phyloP scores from a whole-genome alignment of 2,888 invertebrate species.

The Biston stratarius region DNA sequence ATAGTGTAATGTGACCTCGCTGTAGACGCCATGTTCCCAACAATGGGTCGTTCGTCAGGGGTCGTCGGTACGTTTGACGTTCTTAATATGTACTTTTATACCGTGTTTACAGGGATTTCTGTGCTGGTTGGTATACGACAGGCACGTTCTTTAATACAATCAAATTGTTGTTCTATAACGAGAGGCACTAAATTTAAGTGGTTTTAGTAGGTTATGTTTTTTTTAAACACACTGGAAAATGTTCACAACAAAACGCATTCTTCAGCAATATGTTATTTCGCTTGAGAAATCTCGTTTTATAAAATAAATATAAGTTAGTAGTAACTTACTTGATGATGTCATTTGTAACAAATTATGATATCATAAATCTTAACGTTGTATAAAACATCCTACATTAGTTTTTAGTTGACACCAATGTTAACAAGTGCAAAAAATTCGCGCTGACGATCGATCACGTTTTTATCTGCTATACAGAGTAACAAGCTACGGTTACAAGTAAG shows the following conservation, averaged over 20 bases:
- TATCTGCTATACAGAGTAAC: constrained; percentile 2
- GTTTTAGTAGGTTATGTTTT: background rate
- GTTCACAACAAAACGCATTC: too few relatives aligned
- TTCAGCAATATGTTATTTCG: too few relatives aligned
- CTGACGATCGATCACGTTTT: constrained; percentile 19
- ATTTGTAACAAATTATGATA: constrained; percentile 22
- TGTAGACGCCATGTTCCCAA: constrained; percentile 55
- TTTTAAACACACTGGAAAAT: too few relatives aligned
- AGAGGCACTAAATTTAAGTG: constrained; percentile 32
- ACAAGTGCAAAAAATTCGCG: constrained; percentile 40
- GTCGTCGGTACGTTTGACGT: constrained; percentile 71
- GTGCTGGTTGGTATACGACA: constrained; percentile 36
- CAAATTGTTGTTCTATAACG: constrained; percentile 36
- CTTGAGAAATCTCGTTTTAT: background rate
- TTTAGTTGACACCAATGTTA: constrained; percentile 29
- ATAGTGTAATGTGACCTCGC: constrained; percentile 60
- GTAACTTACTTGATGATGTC: constrained; percentile 4
- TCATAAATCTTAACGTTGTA: constrained; percentile 16
- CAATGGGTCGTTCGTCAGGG: constrained; percentile 81
- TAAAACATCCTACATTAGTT: constrained; percentile 7
- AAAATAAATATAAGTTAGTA: background rate
- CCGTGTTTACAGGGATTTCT: constrained; percentile 49
- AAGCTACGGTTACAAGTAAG: background rate
- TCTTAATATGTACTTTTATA: constrained; percentile 46
- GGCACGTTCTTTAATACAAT: constrained; percentile 40